Base-by-base conservation (phyloP, 2,888 invertebrate species). In the Drosophila infuscata region DNA sequence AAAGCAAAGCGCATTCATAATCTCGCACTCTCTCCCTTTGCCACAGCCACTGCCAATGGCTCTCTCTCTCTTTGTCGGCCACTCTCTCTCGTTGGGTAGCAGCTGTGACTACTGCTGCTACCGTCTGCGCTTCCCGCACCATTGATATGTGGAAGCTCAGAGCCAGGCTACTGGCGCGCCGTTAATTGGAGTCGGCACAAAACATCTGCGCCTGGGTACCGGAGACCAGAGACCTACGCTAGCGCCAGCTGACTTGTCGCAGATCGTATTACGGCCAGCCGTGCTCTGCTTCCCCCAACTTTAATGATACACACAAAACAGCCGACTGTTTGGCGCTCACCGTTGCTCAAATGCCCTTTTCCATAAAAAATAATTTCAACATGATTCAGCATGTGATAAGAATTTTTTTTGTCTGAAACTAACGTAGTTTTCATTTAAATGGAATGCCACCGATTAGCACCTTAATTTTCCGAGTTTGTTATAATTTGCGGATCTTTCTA, bases 231-330 rank as follows among this genome's bases (percentile, higher is more conserved):
- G 32, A 52, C 52, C 32, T 53, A 53, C 59, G 46, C 64, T 66
- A 84, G 84, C 84, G 88, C 84, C 84, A 87, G 84, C 84, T 87
- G 84, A 84, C 84, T 87, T 74, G 57, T 60, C 75, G 54, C 75
- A 79, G 82, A 80, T 84, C 84, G 68, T 71, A 74, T 84, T 84
- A 62, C 70, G 29, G 30, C 43, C 20, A 52, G 52, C 59, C 62
- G 62, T 60, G 38, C 56, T 43, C 51, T 36, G 17, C 20, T 30
- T 48, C 67, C 66, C 76, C 61, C 54, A 52, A n/a, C 60, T 46
- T 48, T 41, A 46, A 67, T 43, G 30, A 48, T 32, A 41, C 33
- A 30, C 29, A 56, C 17, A 29, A 15, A 20, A n/a, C 5, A 41
- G 51, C 20, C 36, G 35, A 38, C 52, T 62, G 32, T 12, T 33